Evolutionary conservation across 2,888 invertebrate genomes (phyloP), one percentile per base, ranked within the genome.

Genomic region (Agrypnus murinus): DNA sequence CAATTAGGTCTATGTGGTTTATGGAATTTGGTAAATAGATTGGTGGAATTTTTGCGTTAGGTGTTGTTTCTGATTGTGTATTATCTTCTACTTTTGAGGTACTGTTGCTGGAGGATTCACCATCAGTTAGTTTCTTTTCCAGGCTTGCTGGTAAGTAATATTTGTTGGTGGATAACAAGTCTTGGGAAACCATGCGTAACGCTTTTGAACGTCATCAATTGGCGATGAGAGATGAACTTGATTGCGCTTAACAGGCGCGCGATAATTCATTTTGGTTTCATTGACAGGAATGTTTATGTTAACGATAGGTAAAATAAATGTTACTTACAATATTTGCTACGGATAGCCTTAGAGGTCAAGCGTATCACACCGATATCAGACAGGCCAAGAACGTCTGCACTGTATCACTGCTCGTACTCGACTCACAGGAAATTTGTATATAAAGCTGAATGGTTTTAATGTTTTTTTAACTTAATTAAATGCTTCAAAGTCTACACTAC

Each of bases 301-400:
- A 15, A 34, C 10, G 31, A 55, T 55, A 32, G 31, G 36, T 55
- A 55, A 55, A 55, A 55, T 55, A 55, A 55, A 34, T 12, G 19
- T 34, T 14, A 34, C 32, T 55, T 55, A 31, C 55, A n/a, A n/a
- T n/a, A n/a, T n/a, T n/a, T 55, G 36, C 55, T 55, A 34, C 55
- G 19, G 14, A 32, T 55, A 25, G 34, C n/a, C n/a, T n/a, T n/a
- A n/a, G n/a, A n/a, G n/a, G n/a, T n/a, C n/a, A n/a, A n/a, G n/a
- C 55, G 55, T 34, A 55, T 55, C 31, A n/a, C 31, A 55, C 34
- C 12, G 55, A 34, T 55, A 55, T 32, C 8, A 34, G 34, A 48
- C 48, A 48, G 48, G 19, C 19, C 19, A 48, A 48, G 48, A 48
- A 48, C 48, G 48, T 48, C 48, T 48, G 48, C 48, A 48, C 48